Conservation (phyloP, 1,140 invertebrate species). For the Tetranychus urticae region DNA sequence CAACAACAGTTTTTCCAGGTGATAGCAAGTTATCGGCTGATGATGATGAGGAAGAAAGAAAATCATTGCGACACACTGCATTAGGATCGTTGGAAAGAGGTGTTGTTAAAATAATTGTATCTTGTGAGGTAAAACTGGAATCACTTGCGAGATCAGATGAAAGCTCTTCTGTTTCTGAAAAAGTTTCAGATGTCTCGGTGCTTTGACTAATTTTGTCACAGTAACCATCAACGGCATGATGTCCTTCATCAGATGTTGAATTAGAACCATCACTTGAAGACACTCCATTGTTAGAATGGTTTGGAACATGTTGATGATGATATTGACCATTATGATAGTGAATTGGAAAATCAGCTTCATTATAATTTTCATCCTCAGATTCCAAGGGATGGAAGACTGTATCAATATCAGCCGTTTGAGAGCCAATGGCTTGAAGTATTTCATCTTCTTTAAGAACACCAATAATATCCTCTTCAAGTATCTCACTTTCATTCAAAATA, state of each 20-base stretch:
- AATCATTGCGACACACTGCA: not conserved
- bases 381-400: not conserved
- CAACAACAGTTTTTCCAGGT: not conserved
- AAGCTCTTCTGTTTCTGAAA: not conserved
- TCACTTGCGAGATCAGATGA: conserved; percentile 7
- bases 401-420: not conserved
- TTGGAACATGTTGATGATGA: not conserved
- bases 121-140: conserved; percentile 9
- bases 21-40: not conserved
- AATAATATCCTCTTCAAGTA: conserved; percentile 9
- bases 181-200: not conserved
- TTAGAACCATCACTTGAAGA: not conserved
- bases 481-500: conserved; percentile 6
- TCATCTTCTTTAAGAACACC: conserved; percentile 10
- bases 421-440: conserved; percentile 10
- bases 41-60: not conserved
- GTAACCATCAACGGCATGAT: not conserved
- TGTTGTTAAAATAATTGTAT: conserved; percentile 9
- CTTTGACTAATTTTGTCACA: not conserved
- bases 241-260: not conserved
- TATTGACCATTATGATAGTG: not conserved
- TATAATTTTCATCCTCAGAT: not conserved
- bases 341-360: not conserved
- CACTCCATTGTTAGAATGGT: not conserved
- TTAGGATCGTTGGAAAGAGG: not conserved